Base-by-base conservation (phyloP, 2,113 vertebrate species). In the Gracilinanus agilis region DNA sequence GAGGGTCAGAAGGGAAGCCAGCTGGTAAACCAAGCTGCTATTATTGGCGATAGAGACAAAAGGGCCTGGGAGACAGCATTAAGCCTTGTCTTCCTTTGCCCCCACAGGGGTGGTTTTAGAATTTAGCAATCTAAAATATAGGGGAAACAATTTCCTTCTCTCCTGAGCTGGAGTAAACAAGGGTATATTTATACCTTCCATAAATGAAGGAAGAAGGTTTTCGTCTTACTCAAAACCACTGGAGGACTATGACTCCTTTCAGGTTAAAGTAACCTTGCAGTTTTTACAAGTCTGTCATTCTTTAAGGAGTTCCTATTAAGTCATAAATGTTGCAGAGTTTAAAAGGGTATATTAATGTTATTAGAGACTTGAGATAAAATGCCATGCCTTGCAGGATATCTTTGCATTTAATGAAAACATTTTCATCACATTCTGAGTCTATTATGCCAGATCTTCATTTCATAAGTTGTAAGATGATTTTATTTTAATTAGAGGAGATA, bases 311-410 rank as follows among this genome's bases (percentile, higher is more conserved):
- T 98, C 98, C 98, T 98, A 98, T 98, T 98, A 98, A 98, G 98
- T 97, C 98, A 98, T 98, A 98, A 98, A 98, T 53, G 97, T 98
- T 98, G 98, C 97, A 97, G 97, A 98, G 98, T 98, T 98, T 98
- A 98, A 98, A 97, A 98, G 98, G 98, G 98, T 98, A 98, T 98
- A 98, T 99, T 98, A 98, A 98, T 98, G 97, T 98, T 98, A 98
- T 98, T 98, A 98, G 98, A 98, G 98, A 96, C 95, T 96, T 96
- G 97, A 98, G 98, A 98, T 98, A 98, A 98, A 98, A 98, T 98
- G 97, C 97, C 97, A 93, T 98, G 98, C 98, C 98, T 98, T 98
- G 97, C 98, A 98, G 98, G 98, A 97, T 98, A 98, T 98, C 98
- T 98, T 96, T 98, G 95, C 93, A 93, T 97, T 98, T 98, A 98